Base-by-base conservation (phyloP, 2,888 invertebrate species). In the Cetonia aurata region DNA sequence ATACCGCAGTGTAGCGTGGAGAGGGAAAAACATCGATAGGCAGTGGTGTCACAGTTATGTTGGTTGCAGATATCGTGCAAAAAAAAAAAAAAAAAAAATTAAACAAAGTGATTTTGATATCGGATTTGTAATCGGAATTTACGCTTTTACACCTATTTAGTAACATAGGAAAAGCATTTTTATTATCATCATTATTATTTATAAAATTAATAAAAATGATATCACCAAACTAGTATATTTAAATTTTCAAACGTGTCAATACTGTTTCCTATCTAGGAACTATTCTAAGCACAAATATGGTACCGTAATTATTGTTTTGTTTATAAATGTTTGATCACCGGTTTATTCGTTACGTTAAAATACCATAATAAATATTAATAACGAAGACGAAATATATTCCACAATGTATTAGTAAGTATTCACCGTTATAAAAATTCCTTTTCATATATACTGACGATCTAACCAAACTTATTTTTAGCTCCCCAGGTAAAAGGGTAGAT, bases 321-420 rank as follows among this genome's bases (percentile, higher is more conserved):
- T 48, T 48, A 48, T 48, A 48, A 48, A 48, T 48, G 48, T 13
- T 37, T n/a, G 48, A 4, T 48, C 17, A n/a, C 48, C 48, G 48
- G 48, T 48, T 6, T 48, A 48, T 17, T 48, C 13, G 6, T 48
- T n/a, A 13, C 12, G 6, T 6, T 12, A 15, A 17, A 48, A 15
- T 48, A 15, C 44, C 6, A 3, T 44, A 44, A 44, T 4, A 25
- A 25, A 37, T 37, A 37, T 33, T 33, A 6, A 33, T 33, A 33
- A 6, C 33, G 6, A 33, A 33, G 6, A 33, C 6, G n/a, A 13
- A 48, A 17, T n/a, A 48, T 13, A 48, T 48, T 48, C 48, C 37
- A 37, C 19, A 15, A 57, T 57, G 57, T 57, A 41, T 37, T 37
- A 4, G 57, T 57, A 57, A 57, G 57, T 57, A 57, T 10, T 37